Evolutionary conservation across 2,113 vertebrate genomes (phyloP).

Genomic region (Neomonachus schauinslandi): DNA sequence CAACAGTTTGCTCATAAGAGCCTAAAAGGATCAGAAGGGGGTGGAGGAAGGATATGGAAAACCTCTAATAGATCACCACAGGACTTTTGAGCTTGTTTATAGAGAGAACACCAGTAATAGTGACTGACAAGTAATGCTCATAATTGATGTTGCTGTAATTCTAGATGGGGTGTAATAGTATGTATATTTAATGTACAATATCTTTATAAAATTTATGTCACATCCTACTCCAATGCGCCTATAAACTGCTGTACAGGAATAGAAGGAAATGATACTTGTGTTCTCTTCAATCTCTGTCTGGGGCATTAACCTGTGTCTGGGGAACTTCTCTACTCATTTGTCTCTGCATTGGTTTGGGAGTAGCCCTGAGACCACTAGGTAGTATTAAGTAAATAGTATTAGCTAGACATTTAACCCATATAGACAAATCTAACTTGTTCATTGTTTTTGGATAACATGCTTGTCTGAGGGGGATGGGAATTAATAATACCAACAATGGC

Average conservation of each 20-base stretch:
- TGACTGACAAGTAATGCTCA: conserved; percentile 36
- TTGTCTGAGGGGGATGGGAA: background rate
- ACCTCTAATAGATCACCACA: conserved; percentile 66
- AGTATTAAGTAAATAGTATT: conserved; percentile 20
- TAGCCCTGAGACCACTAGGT: background rate
- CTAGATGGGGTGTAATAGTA: conserved; percentile 18
- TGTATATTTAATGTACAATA: conserved; percentile 68
- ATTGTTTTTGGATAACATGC: background rate
- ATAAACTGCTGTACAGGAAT: conserved; percentile 49
- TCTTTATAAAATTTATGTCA: conserved; percentile 57
- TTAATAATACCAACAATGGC: background rate
- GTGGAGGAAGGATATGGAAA: conserved; percentile 60
- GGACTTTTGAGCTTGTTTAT: conserved; percentile 58
- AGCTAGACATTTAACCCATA: background rate
- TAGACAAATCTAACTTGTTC: conserved; percentile 30
- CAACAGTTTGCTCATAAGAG: conserved; percentile 68
- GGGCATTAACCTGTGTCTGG: background rate
- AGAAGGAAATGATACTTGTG: conserved; percentile 40
- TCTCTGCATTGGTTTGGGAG: conserved; percentile 6
- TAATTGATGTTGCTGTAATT: conserved; percentile 55
- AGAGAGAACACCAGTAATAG: background rate
- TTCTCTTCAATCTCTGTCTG: conserved; percentile 13
- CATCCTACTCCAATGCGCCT: conserved; percentile 40
- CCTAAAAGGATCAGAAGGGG: conserved; percentile 65
- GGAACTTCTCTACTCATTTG: background rate